These are phyloP conservation scores for Aporrectodea caliginosa DNA, from an alignment of 1,140 invertebrate species.

Conservation along the genomic window DNA sequence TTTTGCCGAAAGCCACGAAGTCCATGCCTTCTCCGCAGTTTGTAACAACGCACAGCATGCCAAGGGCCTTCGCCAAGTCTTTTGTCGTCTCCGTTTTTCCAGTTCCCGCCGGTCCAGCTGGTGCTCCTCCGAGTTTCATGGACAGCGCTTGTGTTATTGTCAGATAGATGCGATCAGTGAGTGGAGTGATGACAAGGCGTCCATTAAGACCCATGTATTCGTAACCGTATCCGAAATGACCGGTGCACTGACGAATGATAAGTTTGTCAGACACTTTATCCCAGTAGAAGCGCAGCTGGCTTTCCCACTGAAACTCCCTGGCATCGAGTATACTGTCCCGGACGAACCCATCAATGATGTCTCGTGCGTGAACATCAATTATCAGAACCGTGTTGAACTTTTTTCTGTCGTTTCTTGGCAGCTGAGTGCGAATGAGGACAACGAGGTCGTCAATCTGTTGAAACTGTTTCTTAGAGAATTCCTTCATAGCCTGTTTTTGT, in stretches of 20 bases:
- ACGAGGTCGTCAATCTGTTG: slow-evolving; percentile 78
- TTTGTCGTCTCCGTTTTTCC: slow-evolving; percentile 89
- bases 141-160: slow-evolving; percentile 73
- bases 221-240: slow-evolving; percentile 84
- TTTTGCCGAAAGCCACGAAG: slow-evolving; percentile 77
- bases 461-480: slow-evolving; percentile 75
- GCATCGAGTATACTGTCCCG: slow-evolving; percentile 74
- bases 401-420: slow-evolving; percentile 73
- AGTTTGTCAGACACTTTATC: slow-evolving; percentile 74
- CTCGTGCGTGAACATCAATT: slow-evolving; percentile 82
- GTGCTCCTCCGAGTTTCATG: slow-evolving; percentile 80
- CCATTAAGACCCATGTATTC: slow-evolving; percentile 92
- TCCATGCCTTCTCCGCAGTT: slow-evolving; percentile 92
- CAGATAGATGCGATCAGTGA: slow-evolving; percentile 84
- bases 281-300: slow-evolving; percentile 88
- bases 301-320: slow-evolving; percentile 86
- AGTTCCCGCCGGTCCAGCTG: slow-evolving; percentile 66
- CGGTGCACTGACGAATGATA: slow-evolving; percentile 77
- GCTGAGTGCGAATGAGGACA: slow-evolving; percentile 63
- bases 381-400: slow-evolving; percentile 84
- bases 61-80: slow-evolving; percentile 82
- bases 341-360: slow-evolving; percentile 83
- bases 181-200: slow-evolving; percentile 81
- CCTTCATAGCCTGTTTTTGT: slow-evolving; percentile 80
- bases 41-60: slow-evolving; percentile 79